Evolutionary conservation across 1,140 invertebrate genomes (phyloP).

Genomic region (Hylaeus anthracinus): DNA sequence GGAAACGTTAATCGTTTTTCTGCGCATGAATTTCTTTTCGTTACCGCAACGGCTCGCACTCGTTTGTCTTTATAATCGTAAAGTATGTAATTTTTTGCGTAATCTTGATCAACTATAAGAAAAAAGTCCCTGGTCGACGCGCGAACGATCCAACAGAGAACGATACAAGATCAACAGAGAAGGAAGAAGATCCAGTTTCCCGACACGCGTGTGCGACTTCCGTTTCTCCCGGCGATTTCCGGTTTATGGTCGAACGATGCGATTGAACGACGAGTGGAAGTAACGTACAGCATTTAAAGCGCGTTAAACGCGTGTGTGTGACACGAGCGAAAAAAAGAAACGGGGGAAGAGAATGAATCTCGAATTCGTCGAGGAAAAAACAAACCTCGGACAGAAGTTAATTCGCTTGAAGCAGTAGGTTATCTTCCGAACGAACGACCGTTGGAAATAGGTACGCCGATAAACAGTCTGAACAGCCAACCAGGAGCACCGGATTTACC

Average conservation of each 20-base stretch:
- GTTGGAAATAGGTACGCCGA: constrained; percentile 8
- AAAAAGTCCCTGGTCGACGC: too few relatives aligned
- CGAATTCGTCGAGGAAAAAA: constrained; percentile 4
- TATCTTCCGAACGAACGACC: constrained; percentile 43
- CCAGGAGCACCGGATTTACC: constrained; percentile 5
- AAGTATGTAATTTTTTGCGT: not conserved
- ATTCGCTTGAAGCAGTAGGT: constrained; percentile 31
- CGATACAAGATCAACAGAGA: not conserved
- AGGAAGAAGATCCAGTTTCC: constrained; percentile 25
- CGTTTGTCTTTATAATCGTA: not conserved
- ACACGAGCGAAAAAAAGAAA: not conserved
- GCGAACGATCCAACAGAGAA: not conserved
- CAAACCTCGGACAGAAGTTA: constrained; percentile 30
- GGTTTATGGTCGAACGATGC: constrained; percentile 32
- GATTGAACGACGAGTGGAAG: not conserved
- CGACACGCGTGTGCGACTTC: constrained; percentile 29
- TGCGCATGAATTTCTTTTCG: not conserved
- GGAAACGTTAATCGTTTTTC: not conserved
- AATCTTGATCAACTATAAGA: not conserved
- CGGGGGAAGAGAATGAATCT: constrained; percentile 2
- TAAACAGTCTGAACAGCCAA: constrained; percentile 14
- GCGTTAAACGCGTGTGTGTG: not conserved
- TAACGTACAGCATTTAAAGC: not conserved
- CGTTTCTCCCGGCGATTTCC: constrained; percentile 40
- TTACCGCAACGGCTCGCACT: not conserved